These are phyloP conservation scores for Athalia circularis DNA, from an alignment of 2,888 invertebrate genomes.

Conservation along the genomic window DNA sequence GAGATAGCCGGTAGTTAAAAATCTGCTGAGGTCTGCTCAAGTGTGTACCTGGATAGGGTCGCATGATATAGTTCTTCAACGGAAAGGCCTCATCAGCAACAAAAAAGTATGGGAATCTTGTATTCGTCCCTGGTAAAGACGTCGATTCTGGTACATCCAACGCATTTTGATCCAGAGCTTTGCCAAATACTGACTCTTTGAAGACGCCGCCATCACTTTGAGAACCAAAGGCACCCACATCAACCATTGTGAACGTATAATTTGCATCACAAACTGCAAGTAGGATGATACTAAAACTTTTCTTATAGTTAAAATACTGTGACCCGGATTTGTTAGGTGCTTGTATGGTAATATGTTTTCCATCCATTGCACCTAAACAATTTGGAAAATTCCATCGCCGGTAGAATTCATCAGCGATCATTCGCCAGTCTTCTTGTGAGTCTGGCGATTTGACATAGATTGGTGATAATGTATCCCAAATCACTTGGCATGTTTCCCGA, in stretches of 20 bases:
- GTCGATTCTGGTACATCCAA: neutral
- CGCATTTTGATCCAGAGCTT: conserved; percentile 28
- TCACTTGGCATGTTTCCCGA: neutral
- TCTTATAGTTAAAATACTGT: conserved; percentile 51
- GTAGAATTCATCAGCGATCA: conserved; percentile 44
- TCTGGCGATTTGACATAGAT: neutral
- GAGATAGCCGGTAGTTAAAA: conserved; percentile 2
- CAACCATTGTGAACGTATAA: no score
- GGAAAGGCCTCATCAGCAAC: conserved; percentile 6
- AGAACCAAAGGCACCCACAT: no score
- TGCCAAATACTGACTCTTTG: no score
- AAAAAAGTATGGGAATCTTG: neutral
- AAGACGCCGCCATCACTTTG: no score
- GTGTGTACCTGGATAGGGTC: neutral
- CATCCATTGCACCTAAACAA: conserved; percentile 53
- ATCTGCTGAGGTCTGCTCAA: neutral
- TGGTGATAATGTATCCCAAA: conserved; percentile 3
- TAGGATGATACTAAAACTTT: conserved; percentile 48
- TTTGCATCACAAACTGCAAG: conserved; percentile 47
- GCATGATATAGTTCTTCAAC: neutral
- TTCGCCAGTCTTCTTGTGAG: neutral
- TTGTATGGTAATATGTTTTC: conserved; percentile 53
- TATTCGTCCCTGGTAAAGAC: neutral
- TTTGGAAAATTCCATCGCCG: conserved; percentile 51
- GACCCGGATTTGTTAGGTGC: conserved; percentile 48